Percentiles rank a stretch among this genome's conserved stretches.
These are phyloP conservation scores for Cynodonichthys magdalenae DNA, from an alignment of 2,797 vertebrate genomes.

Conservation along the genomic window DNA sequence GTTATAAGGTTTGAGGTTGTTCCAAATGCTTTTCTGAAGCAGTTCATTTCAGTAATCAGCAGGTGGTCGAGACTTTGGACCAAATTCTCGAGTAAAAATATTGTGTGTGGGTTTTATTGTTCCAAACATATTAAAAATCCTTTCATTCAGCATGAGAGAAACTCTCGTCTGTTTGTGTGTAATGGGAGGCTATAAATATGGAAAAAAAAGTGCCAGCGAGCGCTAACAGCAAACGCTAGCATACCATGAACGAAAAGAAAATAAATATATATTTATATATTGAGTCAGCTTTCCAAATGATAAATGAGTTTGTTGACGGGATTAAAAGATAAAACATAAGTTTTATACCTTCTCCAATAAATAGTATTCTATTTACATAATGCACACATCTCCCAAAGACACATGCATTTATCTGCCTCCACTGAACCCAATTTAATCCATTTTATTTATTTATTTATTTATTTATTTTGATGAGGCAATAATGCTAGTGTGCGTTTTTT, in stretches of 20 bases:
- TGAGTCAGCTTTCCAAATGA: constrained; percentile 68
- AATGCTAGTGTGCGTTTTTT: constrained; percentile 17
- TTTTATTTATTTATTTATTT: too few species aligned
- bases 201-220: constrained; percentile 37
- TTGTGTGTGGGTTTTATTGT: constrained; percentile 27
- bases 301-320: constrained; percentile 71
- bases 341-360: constrained; percentile 91
- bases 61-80: constrained; percentile 60
- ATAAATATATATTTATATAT: constrained; percentile 74
- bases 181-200: constrained; percentile 27
- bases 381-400: constrained; percentile 84
- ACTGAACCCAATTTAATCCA: constrained; percentile 10
- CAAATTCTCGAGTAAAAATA: constrained; percentile 55
- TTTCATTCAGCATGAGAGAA: constrained; percentile 40
- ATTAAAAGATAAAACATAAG: constrained; percentile 78
- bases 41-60: constrained; percentile 63
- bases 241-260: constrained; percentile 55
- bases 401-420: constrained; percentile 36
- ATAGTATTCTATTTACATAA: constrained; percentile 96
- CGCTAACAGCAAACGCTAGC: constrained; percentile 39
- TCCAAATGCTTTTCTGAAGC: constrained; percentile 53
- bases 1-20: constrained; percentile 60
- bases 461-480: constrained; percentile 28
- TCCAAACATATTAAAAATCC: constrained; percentile 49
- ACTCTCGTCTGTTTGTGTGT: constrained; percentile 33